phyloP scores from a whole-genome alignment of 2,888 invertebrate species.

The Hetaerina titia region DNA sequence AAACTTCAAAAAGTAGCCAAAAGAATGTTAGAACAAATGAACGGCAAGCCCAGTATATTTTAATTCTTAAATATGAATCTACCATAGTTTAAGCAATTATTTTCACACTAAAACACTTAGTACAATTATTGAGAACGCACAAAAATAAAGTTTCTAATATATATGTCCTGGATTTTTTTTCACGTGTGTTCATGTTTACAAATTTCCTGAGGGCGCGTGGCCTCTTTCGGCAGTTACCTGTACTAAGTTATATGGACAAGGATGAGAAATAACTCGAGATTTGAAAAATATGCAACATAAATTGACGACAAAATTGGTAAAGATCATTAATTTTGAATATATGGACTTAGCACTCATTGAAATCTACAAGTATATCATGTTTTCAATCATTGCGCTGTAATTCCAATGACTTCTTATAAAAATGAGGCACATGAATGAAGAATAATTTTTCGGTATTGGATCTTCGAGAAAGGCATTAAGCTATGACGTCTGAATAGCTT shows the following conservation, averaged over 20 bases:
- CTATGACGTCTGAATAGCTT: background rate
- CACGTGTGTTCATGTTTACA: slow-evolving; percentile 62
- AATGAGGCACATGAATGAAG: background rate
- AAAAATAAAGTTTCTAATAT: slow-evolving; percentile 29
- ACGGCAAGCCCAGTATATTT: slow-evolving; percentile 66
- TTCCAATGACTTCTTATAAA: background rate
- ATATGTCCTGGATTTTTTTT: slow-evolving; percentile 28
- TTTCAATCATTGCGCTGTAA: background rate
- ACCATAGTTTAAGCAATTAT: background rate
- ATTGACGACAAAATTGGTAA: background rate
- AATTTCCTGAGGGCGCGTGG: slow-evolving; percentile 17
- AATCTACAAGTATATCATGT: background rate
- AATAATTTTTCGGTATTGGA: background rate
- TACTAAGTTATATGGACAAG: slow-evolving; percentile 14
- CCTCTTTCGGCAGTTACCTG: slow-evolving; percentile 30
- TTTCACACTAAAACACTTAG: background rate
- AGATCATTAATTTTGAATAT: background rate
- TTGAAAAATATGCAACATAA: slow-evolving; percentile 33
- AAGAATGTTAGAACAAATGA: slow-evolving; percentile 67
- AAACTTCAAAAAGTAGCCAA: slow-evolving; percentile 67
- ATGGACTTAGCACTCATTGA: no score
- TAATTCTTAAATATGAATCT: slow-evolving; percentile 54
- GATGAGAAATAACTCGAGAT: slow-evolving; percentile 44
- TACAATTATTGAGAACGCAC: background rate
- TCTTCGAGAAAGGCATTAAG: background rate